Conservation (phyloP, 2,888 invertebrate species). For the Drosophila cyrtoloma region DNA sequence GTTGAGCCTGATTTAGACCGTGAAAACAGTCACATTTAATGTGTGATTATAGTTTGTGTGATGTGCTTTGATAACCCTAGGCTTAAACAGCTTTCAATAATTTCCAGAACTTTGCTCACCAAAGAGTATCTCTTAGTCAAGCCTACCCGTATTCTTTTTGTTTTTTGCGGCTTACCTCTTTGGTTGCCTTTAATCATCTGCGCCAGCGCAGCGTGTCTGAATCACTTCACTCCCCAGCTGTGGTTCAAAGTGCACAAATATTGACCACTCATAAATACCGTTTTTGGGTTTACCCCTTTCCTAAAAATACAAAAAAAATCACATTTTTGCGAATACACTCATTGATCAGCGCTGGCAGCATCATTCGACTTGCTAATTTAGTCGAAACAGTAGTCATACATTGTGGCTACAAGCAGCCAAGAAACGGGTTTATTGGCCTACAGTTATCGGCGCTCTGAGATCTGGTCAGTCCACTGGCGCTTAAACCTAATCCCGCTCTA, state of each 20-base stretch:
- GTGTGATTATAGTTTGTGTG: neutral
- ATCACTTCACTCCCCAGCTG: conserved; percentile 41
- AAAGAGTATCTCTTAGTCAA: conserved; percentile 16
- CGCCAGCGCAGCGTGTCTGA: conserved; percentile 51
- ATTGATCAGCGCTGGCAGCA: conserved; percentile 22
- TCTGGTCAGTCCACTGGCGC: conserved; percentile 48
- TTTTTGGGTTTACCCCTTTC: conserved; percentile 30
- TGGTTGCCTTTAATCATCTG: conserved; percentile 51
- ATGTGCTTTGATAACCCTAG: neutral
- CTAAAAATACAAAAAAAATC: conserved; percentile 2
- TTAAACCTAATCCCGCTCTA: conserved; percentile 50
- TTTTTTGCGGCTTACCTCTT: conserved; percentile 54
- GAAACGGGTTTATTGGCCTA: conserved; percentile 52
- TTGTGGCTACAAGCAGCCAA: conserved; percentile 12
- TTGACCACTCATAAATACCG: conserved; percentile 51
- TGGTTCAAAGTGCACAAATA: conserved; percentile 69
- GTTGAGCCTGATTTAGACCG: too few relatives aligned
- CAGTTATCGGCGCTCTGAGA: conserved; percentile 38
- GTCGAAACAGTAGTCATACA: conserved; percentile 53
- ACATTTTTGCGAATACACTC: conserved; percentile 8
- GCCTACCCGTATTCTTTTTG: neutral
- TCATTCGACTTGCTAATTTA: conserved; percentile 32
- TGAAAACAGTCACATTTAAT: too few relatives aligned
- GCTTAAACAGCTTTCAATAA: neutral
- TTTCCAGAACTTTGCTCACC: neutral